Percentiles rank a stretch among this genome's conserved stretches.
These are phyloP conservation scores for Ricordea florida DNA, from an alignment of 92 coral and sea anemone species.

Conservation along the genomic window DNA sequence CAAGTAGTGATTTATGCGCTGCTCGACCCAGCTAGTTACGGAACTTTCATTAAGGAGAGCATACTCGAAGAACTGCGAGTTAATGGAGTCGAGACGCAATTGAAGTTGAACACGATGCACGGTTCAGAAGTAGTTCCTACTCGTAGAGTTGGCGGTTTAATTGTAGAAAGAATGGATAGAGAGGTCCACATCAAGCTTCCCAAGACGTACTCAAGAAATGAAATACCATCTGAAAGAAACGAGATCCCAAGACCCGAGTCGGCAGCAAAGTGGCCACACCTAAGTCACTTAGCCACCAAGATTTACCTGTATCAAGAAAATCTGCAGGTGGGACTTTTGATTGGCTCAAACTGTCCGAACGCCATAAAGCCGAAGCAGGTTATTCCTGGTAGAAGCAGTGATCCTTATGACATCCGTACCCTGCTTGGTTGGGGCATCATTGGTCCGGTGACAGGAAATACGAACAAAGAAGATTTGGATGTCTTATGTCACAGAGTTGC, in stretches of 20 bases:
- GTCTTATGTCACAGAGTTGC: conserved; percentile 48
- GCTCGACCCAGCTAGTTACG: conserved; percentile 47
- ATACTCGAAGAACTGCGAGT: conserved; percentile 15
- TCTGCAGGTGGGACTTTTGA: conserved; percentile 32
- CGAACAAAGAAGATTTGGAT: conserved; percentile 5
- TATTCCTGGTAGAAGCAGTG: conserved; percentile 43
- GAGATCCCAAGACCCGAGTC: conserved; percentile 47
- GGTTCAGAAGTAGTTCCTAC: conserved; percentile 40
- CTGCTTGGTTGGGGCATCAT: conserved; percentile 36
- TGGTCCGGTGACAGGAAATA: conserved; percentile 20
- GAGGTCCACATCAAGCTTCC: conserved; percentile 29
- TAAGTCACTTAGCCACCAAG: not conserved
- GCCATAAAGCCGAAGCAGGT: conserved; percentile 24
- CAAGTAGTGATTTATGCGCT: conserved; percentile 29
- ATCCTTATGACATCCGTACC: conserved; percentile 45
- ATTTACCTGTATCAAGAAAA: conserved; percentile 11
- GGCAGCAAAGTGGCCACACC: conserved; percentile 37
- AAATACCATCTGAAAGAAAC: conserved; percentile 29
- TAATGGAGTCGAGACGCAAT: not conserved
- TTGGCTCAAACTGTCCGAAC: conserved; percentile 30
- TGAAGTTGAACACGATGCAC: conserved; percentile 44
- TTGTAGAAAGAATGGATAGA: conserved; percentile 22
- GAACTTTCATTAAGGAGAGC: conserved; percentile 39
- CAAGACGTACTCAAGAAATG: conserved; percentile 38
- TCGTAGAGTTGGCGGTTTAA: conserved; percentile 32